Conservation (phyloP, 2,797 vertebrate genomes). For the Rhodeus uyekii region DNA sequence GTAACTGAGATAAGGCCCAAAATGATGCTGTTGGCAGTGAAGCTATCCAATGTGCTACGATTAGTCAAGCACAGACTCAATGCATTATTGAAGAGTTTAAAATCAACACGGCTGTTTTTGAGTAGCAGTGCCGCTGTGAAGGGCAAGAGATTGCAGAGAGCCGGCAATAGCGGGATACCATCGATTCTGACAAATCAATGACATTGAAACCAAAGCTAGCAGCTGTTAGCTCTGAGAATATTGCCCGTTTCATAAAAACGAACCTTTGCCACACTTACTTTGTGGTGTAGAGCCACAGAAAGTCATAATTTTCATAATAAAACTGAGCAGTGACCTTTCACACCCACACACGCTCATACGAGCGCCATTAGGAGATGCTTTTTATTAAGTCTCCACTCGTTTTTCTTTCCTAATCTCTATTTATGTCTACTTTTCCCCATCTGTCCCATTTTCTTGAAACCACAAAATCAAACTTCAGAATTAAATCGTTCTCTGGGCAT, state of each 20-base stretch:
- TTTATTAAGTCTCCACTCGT: slow-evolving; percentile 32
- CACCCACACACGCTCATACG: slow-evolving; percentile 17
- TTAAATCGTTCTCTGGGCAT: background rate
- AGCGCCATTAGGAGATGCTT: background rate
- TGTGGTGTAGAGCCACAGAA: background rate
- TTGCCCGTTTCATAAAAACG: slow-evolving; percentile 19
- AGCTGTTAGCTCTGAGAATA: slow-evolving; percentile 16
- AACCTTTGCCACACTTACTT: background rate
- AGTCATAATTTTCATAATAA: slow-evolving; percentile 27
- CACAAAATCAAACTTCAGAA: background rate
- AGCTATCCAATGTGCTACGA: background rate
- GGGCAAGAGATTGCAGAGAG: background rate
- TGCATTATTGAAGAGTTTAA: slow-evolving; percentile 17
- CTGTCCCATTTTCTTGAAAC: background rate
- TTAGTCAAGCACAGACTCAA: background rate
- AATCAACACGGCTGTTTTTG: slow-evolving; percentile 15
- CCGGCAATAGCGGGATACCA: slow-evolving; percentile 8
- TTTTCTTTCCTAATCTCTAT: background rate
- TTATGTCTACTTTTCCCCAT: too few species aligned
- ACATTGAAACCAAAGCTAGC: background rate
- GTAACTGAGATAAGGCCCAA: background rate
- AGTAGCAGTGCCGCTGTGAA: slow-evolving; percentile 7
- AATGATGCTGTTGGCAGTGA: background rate
- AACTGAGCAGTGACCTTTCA: slow-evolving; percentile 3
- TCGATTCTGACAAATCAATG: slow-evolving; percentile 33